Evolutionary conservation across 2,113 vertebrate genomes (phyloP).

Genomic region (Myxocyprinus asiaticus): DNA sequence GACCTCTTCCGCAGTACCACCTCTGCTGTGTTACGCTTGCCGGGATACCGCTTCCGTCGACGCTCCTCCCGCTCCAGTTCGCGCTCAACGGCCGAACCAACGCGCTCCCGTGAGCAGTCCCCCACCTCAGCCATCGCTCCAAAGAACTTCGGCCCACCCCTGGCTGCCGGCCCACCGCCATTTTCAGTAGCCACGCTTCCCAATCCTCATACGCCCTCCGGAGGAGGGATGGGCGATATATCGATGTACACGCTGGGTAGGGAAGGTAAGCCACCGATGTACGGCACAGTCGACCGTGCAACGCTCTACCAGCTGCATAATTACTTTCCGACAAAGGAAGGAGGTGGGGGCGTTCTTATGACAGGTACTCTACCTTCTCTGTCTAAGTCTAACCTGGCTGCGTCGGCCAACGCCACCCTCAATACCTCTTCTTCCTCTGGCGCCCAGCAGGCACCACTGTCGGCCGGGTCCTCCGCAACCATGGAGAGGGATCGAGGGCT

Average conservation of each 20-base stretch:
- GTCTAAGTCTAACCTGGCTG: conserved; percentile 76
- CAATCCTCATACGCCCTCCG: conserved; percentile 73
- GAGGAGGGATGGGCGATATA: conserved; percentile 79
- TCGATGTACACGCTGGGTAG: conserved; percentile 90
- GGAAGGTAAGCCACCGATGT: conserved; percentile 78
- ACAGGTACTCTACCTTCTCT: conserved; percentile 75
- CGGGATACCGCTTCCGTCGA: conserved; percentile 88
- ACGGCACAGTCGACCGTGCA: conserved; percentile 80
- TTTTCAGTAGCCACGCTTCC: conserved; percentile 80
- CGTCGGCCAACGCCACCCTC: conserved; percentile 66
- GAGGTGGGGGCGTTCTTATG: conserved; percentile 61
- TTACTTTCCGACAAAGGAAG: conserved; percentile 85
- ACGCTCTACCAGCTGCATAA: conserved; percentile 88
- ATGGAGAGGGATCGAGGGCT: conserved; percentile 77
- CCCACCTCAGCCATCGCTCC: conserved; percentile 67
- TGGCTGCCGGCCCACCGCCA: conserved; percentile 67
- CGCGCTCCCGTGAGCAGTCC: conserved; percentile 74
- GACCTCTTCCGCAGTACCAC: conserved; percentile 83
- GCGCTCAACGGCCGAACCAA: conserved; percentile 82
- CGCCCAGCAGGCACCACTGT: conserved; percentile 61
- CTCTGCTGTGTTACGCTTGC: conserved; percentile 85
- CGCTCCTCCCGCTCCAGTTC: conserved; percentile 86
- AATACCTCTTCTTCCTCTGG: conserved; percentile 77
- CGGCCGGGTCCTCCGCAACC: conserved; percentile 69
- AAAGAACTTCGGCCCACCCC: conserved; percentile 76